Conservation (phyloP, 1,140 invertebrate genomes). For the Trinorchestia longiramus region DNA sequence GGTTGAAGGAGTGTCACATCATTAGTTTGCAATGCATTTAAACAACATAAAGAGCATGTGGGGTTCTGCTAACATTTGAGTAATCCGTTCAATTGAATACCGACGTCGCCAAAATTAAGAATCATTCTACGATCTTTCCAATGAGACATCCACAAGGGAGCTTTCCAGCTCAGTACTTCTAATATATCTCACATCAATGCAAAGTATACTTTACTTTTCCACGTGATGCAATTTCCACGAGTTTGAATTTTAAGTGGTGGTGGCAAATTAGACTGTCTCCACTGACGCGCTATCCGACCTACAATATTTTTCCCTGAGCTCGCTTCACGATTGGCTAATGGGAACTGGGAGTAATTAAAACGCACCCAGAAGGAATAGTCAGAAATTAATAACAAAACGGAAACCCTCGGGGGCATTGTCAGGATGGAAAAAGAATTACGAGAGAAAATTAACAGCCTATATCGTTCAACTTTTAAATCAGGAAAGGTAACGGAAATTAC, state of each 20-base stretch:
- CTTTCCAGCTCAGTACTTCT: background rate
- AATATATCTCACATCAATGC: background rate
- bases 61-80: background rate
- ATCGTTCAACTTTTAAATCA: too few relatives aligned
- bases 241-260: background rate
- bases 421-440: background rate
- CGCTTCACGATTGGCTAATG: background rate
- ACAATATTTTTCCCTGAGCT: background rate
- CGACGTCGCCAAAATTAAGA: background rate
- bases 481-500: too few relatives aligned
- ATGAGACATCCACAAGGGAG: background rate
- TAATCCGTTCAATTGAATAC: background rate
- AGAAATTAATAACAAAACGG: background rate
- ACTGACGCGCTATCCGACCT: background rate
- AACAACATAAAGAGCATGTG: background rate
- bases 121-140: background rate
- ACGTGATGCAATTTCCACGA: background rate
- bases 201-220: background rate
- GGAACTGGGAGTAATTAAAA: background rate
- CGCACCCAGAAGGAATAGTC: background rate
- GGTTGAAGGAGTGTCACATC: background rate
- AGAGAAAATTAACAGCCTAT: background rate
- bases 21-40: background rate
- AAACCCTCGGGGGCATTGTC: background rate
- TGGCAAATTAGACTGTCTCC: background rate